Conservation (phyloP, 2,113 vertebrate genomes). For the Saccopteryx bilineata region DNA sequence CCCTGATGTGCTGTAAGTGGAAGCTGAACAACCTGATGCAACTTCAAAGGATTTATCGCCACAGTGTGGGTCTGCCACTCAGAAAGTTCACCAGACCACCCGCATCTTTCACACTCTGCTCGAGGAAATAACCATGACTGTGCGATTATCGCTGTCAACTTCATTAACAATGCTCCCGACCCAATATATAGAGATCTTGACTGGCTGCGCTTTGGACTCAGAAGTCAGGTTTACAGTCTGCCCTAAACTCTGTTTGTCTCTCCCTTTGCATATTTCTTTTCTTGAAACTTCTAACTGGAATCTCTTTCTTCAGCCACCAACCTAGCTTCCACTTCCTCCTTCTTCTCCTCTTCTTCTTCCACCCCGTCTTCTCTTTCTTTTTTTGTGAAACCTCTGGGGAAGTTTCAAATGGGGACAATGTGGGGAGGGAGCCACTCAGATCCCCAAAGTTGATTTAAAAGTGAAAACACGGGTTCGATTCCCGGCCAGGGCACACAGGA, state of each 20-base stretch:
- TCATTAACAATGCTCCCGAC: background rate
- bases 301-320: background rate
- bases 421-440: background rate
- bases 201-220: background rate
- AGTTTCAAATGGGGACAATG: constrained; percentile 17
- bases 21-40: background rate
- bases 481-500: no score
- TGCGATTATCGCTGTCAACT: background rate
- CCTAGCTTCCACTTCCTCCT: background rate
- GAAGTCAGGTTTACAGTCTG: background rate
- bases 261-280: background rate
- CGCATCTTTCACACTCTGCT: background rate
- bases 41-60: background rate
- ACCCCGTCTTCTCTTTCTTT: background rate
- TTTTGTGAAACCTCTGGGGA: background rate
- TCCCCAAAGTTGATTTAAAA: constrained; percentile 5
- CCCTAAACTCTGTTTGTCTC: background rate
- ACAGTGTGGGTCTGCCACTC: background rate
- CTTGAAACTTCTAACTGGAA: background rate
- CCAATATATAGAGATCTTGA: background rate
- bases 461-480: background rate
- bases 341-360: background rate
- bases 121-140: background rate
- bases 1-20: background rate
- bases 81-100: background rate